Conservation (phyloP, 2,888 invertebrate genomes). For the Ecliptopera silaceata region DNA sequence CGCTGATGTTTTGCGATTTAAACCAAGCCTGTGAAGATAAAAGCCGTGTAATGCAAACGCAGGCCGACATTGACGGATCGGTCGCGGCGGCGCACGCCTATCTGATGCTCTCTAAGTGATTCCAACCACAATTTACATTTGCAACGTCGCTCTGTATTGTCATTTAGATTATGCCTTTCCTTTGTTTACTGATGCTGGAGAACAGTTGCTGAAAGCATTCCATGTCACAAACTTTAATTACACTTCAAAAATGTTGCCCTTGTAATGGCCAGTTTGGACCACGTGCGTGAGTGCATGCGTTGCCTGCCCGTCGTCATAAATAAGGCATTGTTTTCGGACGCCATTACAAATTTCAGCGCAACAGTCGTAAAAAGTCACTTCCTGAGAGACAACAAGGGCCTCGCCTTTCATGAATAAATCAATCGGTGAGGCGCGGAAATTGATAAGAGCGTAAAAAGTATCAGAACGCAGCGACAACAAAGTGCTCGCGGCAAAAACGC, state of each 20-base stretch:
- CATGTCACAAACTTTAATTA: constrained; percentile 24
- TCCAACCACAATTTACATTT: constrained; percentile 78
- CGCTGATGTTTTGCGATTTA: constrained; percentile 78
- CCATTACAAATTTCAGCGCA: constrained; percentile 79
- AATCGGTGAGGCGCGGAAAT: constrained; percentile 80
- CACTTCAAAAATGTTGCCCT: neutral
- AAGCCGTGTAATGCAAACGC: constrained; percentile 80
- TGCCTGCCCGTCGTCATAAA: constrained; percentile 63
- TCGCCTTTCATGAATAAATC: constrained; percentile 80
- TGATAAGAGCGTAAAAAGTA: constrained; percentile 78
- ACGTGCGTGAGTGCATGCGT: constrained; percentile 9
- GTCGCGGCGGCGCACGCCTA: constrained; percentile 74
- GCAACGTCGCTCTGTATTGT: constrained; percentile 74
- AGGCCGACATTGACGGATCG: constrained; percentile 80
- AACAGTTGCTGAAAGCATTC: constrained; percentile 13
- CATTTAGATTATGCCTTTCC: constrained; percentile 65
- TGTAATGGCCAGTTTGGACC: neutral
- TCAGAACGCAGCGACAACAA: constrained; percentile 75
- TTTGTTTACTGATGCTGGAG: constrained; percentile 54
- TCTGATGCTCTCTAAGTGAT: constrained; percentile 81
- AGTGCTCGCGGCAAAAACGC: constrained; percentile 76
- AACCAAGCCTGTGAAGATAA: constrained; percentile 74
- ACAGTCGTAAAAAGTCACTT: constrained; percentile 75
- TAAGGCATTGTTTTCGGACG: constrained; percentile 78
- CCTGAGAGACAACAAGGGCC: constrained; percentile 73